Conservation (phyloP, 1,140 invertebrate genomes). For the Cryptotermes secundus region DNA sequence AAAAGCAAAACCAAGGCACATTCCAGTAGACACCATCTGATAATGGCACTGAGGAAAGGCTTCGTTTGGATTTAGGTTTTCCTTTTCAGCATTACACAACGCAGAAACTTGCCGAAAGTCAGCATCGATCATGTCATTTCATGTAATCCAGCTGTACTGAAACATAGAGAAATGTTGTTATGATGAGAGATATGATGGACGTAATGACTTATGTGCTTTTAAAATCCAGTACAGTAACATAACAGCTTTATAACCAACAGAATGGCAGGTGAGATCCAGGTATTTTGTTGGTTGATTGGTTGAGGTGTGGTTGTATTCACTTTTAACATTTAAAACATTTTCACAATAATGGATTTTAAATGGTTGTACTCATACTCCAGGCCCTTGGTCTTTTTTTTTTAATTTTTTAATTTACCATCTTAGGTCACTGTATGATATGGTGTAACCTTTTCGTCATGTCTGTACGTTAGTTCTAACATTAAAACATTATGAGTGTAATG, state of each 20-base stretch:
- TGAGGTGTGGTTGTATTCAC: conserved; percentile 28
- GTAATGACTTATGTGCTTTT: conserved; percentile 33
- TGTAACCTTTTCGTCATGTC: background rate
- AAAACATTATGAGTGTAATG: no score
- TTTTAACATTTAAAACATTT: conserved; percentile 4
- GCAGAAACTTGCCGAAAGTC: conserved; percentile 22
- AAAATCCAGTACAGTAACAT: conserved; percentile 32
- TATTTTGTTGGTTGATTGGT: conserved; percentile 33
- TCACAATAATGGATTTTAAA: background rate
- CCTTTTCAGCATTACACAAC: conserved; percentile 34
- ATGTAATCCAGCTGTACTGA: conserved; percentile 27
- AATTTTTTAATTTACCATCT: background rate
- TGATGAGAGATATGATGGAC: conserved; percentile 31
- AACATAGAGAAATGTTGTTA: conserved; percentile 30
- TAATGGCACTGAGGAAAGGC: conserved; percentile 31
- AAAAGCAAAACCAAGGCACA: conserved; percentile 34
- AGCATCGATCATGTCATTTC: conserved; percentile 23
- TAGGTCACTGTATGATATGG: background rate
- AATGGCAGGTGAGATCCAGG: conserved; percentile 34
- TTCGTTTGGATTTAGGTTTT: conserved; percentile 34
- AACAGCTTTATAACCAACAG: conserved; percentile 30
- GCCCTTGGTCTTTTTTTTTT: background rate
- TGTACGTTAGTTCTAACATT: no score
- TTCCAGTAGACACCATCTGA: conserved; percentile 27
- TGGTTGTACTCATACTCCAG: background rate